A percentile compares a stretch with the other conserved stretches of the same genome.
Evolutionary conservation across 2,888 invertebrate genomes (phyloP).

Genomic region (Calliphora vomitoria): DNA sequence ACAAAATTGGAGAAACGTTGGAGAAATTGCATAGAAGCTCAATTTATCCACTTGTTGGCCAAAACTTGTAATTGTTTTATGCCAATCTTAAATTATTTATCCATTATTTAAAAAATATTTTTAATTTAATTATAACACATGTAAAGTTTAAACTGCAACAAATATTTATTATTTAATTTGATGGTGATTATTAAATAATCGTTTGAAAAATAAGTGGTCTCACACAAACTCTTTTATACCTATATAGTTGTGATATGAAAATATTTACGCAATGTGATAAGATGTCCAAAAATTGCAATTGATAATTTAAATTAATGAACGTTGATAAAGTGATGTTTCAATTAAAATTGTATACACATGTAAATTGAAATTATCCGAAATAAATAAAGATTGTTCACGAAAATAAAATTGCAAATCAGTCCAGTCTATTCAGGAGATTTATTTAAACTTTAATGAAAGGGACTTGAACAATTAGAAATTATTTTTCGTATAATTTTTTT

Average conservation of each 20-base stretch:
- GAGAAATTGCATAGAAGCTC: too few species aligned
- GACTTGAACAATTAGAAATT: too few species aligned
- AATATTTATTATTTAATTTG: not conserved
- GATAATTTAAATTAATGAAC: conserved; percentile 30
- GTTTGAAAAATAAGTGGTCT: not conserved
- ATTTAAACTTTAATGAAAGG: too few species aligned
- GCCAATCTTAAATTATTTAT: too few species aligned
- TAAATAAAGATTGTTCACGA: conserved; percentile 12
- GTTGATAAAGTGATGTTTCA: conserved; percentile 15
- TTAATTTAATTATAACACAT: too few species aligned
- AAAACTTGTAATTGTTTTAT: too few species aligned
- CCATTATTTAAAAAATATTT: too few species aligned
- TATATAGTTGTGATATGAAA: not conserved
- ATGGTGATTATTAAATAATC: not conserved
- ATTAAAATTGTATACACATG: conserved; percentile 7
- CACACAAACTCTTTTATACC: not conserved
- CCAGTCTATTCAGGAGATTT: too few species aligned
- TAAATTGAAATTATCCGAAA: not conserved
- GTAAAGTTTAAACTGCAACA: too few species aligned
- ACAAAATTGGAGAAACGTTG: too few species aligned
- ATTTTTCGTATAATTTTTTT: too few species aligned
- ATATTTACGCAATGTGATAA: not conserved
- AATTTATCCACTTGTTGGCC: too few species aligned
- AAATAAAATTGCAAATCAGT: not conserved
- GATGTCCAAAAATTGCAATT: not conserved